These are phyloP conservation scores for Myripristis murdjan DNA, from an alignment of 2,797 vertebrate genomes.

Conservation along the genomic window DNA sequence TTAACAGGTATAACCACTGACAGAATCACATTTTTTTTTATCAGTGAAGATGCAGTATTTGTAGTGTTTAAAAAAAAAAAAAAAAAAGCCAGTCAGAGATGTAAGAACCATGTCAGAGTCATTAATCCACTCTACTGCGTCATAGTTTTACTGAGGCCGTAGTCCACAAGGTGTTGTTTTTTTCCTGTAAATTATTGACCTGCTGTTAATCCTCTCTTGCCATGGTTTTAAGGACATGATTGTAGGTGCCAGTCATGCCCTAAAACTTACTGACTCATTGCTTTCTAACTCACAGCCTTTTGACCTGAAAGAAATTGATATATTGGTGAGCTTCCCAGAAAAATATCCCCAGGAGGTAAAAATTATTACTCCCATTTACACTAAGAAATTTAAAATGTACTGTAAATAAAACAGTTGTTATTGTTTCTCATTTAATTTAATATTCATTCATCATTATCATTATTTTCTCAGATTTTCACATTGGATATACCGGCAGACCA, in stretches of 20 bases:
- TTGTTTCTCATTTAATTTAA: conserved; percentile 12
- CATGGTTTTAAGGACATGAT: conserved; percentile 9
- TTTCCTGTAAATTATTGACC: not conserved
- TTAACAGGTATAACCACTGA: not conserved
- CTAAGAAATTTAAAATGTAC: not conserved
- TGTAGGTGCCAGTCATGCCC: not conserved
- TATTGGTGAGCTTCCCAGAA: conserved; percentile 90
- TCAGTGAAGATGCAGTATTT: conserved; percentile 3
- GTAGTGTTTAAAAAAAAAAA: too few relatives aligned
- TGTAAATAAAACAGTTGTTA: not conserved
- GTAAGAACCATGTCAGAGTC: not conserved
- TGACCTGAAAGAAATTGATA: conserved; percentile 87
- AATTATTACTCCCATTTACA: not conserved
- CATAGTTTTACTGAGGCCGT: not conserved
- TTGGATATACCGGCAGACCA: conserved; percentile 88
- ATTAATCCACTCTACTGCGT: not conserved
- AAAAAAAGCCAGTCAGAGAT: too few relatives aligned
- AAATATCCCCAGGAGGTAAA: conserved; percentile 88
- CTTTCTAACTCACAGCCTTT: conserved; percentile 81
- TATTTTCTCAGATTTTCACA: conserved; percentile 83
- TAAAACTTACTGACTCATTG: conserved; percentile 36
- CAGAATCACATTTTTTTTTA: conserved; percentile 1
- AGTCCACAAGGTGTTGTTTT: not conserved
- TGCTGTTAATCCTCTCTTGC: not conserved
- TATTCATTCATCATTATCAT: too few relatives aligned